These are phyloP conservation scores for Trichogramma evanescens DNA, from an alignment of 2,888 invertebrate genomes.

Conservation along the genomic window DNA sequence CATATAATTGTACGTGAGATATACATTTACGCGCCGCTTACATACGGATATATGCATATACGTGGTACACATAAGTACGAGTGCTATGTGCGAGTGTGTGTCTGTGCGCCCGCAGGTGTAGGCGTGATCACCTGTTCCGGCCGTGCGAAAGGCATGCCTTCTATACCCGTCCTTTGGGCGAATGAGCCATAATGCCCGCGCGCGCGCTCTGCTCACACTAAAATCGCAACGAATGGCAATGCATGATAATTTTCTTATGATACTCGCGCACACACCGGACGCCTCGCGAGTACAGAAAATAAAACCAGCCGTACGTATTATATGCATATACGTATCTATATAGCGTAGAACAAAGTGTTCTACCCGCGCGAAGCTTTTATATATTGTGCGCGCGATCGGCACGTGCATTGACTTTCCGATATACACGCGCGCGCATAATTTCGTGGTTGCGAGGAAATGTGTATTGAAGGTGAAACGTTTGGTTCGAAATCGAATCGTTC, in stretches of 20 bases:
- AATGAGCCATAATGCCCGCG: conserved; percentile 26
- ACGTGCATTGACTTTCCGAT: no score
- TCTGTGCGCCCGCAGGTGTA: conserved; percentile 29
- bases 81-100: not conserved
- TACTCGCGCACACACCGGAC: no score
- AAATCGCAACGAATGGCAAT: conserved; percentile 16
- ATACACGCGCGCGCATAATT: no score
- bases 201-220: conserved; percentile 19
- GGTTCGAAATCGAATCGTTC: no score
- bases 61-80: not conserved
- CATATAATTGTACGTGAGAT: conserved; percentile 7
- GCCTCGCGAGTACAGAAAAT: no score
- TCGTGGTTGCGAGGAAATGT: no score
- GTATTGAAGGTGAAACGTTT: no score
- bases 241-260: conserved; percentile 10
- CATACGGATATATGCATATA: not conserved
- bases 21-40: not conserved
- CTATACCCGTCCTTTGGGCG: conserved; percentile 1
- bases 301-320: no score
- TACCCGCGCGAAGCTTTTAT: no score
- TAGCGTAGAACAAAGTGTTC: no score
- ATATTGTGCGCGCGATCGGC: no score
- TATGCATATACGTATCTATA: no score
- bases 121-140: conserved; percentile 40
- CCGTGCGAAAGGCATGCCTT: conserved; percentile 8